A percentile compares a stretch with the other conserved stretches of the same genome.
phyloP scores from a whole-genome alignment of 2,113 vertebrate species.

The Phyllostomus hastatus region DNA sequence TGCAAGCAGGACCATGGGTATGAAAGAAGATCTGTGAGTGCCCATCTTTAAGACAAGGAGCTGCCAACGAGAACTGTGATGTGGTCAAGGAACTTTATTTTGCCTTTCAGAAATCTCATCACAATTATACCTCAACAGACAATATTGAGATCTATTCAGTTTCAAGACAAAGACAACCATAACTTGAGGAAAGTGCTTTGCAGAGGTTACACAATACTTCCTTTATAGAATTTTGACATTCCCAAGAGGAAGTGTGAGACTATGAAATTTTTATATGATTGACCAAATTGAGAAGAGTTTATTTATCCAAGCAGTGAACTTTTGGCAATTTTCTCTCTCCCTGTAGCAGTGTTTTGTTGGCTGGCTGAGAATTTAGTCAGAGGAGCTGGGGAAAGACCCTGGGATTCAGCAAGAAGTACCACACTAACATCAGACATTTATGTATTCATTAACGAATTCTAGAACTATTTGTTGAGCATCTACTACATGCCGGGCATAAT shows the following conservation, averaged over 20 bases:
- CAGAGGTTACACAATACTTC: background rate
- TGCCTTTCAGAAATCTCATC: conserved; percentile 50
- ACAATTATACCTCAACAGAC: conserved; percentile 15
- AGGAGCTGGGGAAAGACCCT: background rate
- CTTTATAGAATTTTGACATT: conserved; percentile 30
- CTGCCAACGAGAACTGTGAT: conserved; percentile 41
- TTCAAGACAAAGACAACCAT: conserved; percentile 28
- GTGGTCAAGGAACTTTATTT: conserved; percentile 50
- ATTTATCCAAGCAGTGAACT: background rate
- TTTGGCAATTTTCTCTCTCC: background rate
- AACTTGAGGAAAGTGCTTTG: background rate
- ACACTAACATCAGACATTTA: background rate
- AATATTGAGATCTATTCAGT: conserved; percentile 14
- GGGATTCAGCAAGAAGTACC: background rate
- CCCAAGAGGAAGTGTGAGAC: background rate
- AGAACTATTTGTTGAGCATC: background rate
- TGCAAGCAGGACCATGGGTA: background rate
- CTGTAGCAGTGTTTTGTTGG: background rate
- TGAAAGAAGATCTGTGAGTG: conserved; percentile 55
- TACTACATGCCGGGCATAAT: background rate
- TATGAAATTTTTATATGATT: background rate
- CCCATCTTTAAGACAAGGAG: conserved; percentile 47
- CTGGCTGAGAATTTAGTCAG: background rate
- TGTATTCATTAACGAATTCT: background rate
- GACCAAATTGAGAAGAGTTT: background rate